Evolutionary conservation across 2,113 vertebrate genomes (phyloP).

Genomic region (Sorex araneus): DNA sequence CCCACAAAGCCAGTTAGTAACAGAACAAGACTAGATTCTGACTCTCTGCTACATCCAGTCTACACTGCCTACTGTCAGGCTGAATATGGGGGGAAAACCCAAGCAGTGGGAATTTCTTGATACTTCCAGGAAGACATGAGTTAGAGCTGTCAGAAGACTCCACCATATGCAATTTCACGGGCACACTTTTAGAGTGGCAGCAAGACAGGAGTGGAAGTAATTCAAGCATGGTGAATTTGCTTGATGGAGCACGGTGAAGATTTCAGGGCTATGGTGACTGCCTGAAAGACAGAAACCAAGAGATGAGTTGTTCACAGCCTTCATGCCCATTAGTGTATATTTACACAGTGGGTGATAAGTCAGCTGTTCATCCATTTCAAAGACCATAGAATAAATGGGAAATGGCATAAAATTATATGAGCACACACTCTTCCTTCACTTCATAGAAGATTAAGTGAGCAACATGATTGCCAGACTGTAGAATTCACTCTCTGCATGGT

Average conservation of each 20-base stretch:
- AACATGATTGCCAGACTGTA: background rate
- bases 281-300: slow-evolving; percentile 19
- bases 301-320: slow-evolving; percentile 7
- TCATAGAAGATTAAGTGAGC: background rate
- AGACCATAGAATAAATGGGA: background rate
- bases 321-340: background rate
- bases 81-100: accelerated
- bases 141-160: slow-evolving; percentile 5
- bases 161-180: background rate
- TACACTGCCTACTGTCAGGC: background rate
- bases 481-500: background rate
- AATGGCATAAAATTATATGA: background rate
- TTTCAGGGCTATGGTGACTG: background rate
- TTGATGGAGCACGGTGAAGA: background rate
- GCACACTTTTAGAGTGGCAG: slow-evolving; percentile 15
- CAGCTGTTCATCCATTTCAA: slow-evolving; percentile 8
- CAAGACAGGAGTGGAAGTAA: slow-evolving; percentile 66
- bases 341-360: background rate
- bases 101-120: background rate
- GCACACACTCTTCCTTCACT: background rate
- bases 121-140: background rate
- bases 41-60: background rate
- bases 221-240: slow-evolving; percentile 47
- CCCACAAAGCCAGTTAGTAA: background rate
- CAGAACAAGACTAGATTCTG: background rate